Evolutionary conservation across 2,888 invertebrate genomes (phyloP).

Genomic region (Tenthredo scrophulariae): DNA sequence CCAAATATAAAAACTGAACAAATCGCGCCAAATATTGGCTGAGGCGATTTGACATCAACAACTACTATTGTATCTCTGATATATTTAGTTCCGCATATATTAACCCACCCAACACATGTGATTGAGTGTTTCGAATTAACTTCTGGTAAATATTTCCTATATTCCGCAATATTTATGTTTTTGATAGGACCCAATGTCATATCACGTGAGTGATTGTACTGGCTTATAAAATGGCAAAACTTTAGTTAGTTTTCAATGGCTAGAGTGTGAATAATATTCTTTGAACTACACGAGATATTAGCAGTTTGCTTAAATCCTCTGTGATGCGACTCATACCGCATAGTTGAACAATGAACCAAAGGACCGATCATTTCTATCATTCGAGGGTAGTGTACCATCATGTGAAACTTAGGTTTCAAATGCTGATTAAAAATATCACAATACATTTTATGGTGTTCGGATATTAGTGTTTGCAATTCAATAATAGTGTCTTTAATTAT

Average conservation of each 20-base stretch:
- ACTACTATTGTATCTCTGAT: constrained; percentile 24
- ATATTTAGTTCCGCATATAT: constrained; percentile 19
- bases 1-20: not conserved
- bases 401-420: constrained; percentile 31
- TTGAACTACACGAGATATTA: not conserved
- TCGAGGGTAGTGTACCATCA: constrained; percentile 27
- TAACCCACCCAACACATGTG: not conserved
- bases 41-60: constrained; percentile 8
- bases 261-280: constrained; percentile 29
- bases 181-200: not conserved
- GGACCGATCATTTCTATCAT: constrained; percentile 35
- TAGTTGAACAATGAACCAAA: constrained; percentile 28
- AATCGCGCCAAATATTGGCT: not conserved
- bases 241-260: constrained; percentile 22
- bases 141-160: not conserved
- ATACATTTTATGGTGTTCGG: constrained; percentile 29
- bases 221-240: not conserved
- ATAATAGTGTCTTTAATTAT: not conserved
- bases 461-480: constrained; percentile 10
- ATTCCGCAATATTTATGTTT: not conserved
- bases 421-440: not conserved
- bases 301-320: constrained; percentile 33
- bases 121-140: not conserved
- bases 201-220: constrained; percentile 6
- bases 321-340: constrained; percentile 28